Conservation (phyloP, 2,113 vertebrate genomes). For the Planiliza haematocheilus region DNA sequence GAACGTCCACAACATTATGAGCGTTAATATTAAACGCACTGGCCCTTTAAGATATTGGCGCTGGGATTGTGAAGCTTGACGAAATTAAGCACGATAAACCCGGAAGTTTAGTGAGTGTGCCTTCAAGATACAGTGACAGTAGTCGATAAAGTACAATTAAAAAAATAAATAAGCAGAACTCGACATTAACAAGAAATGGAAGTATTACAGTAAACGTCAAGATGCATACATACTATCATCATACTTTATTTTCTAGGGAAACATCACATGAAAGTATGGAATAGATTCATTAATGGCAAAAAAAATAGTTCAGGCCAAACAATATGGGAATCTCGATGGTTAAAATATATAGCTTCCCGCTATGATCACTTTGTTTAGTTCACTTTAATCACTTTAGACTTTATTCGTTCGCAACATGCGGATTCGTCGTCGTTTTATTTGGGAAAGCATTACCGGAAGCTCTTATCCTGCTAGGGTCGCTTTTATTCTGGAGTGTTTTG, state of each 20-base stretch:
- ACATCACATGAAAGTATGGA: too few species aligned
- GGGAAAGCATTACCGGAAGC: conserved; percentile 33
- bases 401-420: too few species aligned
- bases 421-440: conserved; percentile 15
- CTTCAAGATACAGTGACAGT: conserved; percentile 30
- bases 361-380: too few species aligned
- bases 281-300: too few species aligned
- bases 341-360: too few species aligned
- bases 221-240: too few species aligned
- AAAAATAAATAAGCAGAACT: not conserved
- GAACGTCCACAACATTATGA: too few species aligned
- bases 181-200: not conserved
- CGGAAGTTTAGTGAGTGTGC: not conserved
- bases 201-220: not conserved
- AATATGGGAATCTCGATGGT: too few species aligned
- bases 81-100: not conserved
- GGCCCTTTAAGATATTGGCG: conserved; percentile 77
- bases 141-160: not conserved
- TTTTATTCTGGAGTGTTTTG: not conserved
- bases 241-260: too few species aligned
- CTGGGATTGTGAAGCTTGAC: conserved; percentile 28
- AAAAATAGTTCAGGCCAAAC: too few species aligned
- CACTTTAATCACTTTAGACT: too few species aligned
- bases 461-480: rapidly evolving
- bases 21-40: conserved; percentile 4